A percentile compares a stretch with the other conserved stretches of the same genome.
phyloP scores from a whole-genome alignment of 2,888 invertebrate species.

The Mimas tiliae region DNA sequence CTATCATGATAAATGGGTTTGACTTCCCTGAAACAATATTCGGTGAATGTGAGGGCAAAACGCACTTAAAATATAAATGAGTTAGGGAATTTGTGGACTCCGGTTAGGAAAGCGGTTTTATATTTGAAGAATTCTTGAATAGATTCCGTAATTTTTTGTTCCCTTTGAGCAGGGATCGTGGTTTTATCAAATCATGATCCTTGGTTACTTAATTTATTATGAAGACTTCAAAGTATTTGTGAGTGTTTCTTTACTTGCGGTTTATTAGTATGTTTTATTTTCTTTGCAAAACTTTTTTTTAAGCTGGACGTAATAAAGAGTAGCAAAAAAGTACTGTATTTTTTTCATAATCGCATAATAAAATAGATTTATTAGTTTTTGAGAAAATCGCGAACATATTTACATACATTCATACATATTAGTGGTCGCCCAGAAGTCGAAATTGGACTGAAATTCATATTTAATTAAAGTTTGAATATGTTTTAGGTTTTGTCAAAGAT shows the following conservation, averaged over 20 bases:
- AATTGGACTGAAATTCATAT: too few relatives aligned
- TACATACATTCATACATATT: too few relatives aligned
- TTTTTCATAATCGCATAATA: too few relatives aligned
- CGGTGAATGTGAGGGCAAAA: conserved; percentile 20
- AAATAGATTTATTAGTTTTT: too few relatives aligned
- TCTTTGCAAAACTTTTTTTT: neutral
- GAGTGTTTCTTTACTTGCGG: neutral
- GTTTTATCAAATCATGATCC: conserved; percentile 23
- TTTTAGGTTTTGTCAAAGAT: too few relatives aligned
- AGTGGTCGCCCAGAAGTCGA: too few relatives aligned
- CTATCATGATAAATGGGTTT: conserved; percentile 47
- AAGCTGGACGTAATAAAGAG: neutral
- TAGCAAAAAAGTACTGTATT: neutral
- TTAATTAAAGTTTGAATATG: too few relatives aligned
- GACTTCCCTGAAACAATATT: conserved; percentile 32
- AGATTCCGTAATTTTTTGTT: conserved; percentile 8
- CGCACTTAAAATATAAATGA: conserved; percentile 24
- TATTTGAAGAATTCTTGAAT: conserved; percentile 14
- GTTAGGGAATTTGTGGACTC: conserved; percentile 15
- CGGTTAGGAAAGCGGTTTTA: conserved; percentile 14
- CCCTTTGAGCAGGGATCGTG: neutral
- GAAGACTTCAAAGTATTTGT: conserved; percentile 20
- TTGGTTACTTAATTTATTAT: conserved; percentile 17
- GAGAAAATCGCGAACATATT: too few relatives aligned
- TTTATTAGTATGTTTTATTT: neutral